phyloP scores from a whole-genome alignment of 2,888 invertebrate genomes.

The Andricus quercusramuli region DNA sequence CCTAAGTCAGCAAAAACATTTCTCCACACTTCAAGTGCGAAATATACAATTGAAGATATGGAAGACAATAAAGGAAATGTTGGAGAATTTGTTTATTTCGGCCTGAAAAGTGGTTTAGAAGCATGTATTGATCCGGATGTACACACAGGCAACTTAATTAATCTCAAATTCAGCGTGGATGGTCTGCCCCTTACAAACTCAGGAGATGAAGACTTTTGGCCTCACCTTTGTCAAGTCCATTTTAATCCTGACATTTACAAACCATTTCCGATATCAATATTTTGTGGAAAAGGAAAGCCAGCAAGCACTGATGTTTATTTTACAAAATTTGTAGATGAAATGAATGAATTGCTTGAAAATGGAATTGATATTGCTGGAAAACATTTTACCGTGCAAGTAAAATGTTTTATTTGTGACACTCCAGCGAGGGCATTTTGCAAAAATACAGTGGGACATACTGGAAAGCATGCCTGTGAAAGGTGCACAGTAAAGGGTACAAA shows the following conservation, averaged over 20 bases:
- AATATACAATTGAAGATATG: conserved; percentile 10
- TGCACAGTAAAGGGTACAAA: neutral
- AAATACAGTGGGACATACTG: too few species aligned
- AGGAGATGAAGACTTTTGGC: too few species aligned
- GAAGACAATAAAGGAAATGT: neutral
- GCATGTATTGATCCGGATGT: conserved; percentile 12
- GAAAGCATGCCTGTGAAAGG: too few species aligned
- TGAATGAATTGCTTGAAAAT: neutral
- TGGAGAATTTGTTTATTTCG: conserved; percentile 29
- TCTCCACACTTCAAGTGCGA: conserved; percentile 11
- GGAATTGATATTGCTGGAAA: neutral
- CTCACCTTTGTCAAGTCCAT: too few species aligned
- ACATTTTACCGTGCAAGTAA: neutral
- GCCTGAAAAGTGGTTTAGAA: conserved; percentile 13
- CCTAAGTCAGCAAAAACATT: conserved; percentile 5
- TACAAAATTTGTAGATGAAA: too few species aligned
- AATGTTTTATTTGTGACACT: too few species aligned
- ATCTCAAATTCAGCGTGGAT: conserved; percentile 10
- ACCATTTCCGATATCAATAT: too few species aligned
- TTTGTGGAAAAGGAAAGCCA: too few species aligned
- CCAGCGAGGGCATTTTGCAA: too few species aligned
- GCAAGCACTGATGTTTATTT: too few species aligned
- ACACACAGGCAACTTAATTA: neutral
- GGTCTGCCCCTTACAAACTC: conserved; percentile 9
- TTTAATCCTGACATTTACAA: too few species aligned